Conservation (phyloP, 1,140 invertebrate species). For the Drosophila yakuba region DNA sequence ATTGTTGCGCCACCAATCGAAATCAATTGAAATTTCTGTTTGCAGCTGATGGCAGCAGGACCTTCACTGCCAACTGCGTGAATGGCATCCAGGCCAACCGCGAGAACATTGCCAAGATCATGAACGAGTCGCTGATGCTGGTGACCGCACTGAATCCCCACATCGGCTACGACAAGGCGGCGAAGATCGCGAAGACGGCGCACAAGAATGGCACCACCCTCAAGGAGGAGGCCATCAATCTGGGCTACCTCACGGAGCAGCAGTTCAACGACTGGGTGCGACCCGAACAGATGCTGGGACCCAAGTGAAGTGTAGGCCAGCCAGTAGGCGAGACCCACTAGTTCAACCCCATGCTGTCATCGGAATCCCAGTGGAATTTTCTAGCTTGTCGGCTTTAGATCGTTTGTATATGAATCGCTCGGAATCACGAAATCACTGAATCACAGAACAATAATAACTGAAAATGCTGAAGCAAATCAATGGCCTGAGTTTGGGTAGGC, state of each 20-base stretch:
- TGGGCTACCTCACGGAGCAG: conserved; percentile 93
- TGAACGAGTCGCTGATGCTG: conserved; percentile 98
- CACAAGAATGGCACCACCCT: conserved; percentile 97
- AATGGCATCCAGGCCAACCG: conserved; percentile 95
- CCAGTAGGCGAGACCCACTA: conserved; percentile 85
- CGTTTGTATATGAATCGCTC: conserved; percentile 10
- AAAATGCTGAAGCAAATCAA: conserved; percentile 26
- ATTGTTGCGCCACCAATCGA: neutral
- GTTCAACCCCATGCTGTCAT: neutral
- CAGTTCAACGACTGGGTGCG: conserved; percentile 98
- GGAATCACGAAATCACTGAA: neutral
- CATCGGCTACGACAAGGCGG: conserved; percentile 99
- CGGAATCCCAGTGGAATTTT: neutral
- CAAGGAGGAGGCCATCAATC: conserved; percentile 96
- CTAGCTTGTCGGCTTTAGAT: neutral
- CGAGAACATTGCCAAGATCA: conserved; percentile 92
- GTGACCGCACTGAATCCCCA: conserved; percentile 99
- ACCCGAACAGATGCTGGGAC: conserved; percentile 98
- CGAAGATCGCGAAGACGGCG: conserved; percentile 98
- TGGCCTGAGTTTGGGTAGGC: neutral
- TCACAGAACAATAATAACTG: conserved; percentile 1
- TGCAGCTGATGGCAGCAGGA: conserved; percentile 90
- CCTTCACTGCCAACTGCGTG: conserved; percentile 98
- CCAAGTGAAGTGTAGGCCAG: conserved; percentile 86
- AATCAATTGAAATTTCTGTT: neutral